Evolutionary conservation across 2,888 invertebrate species (phyloP).

Genomic region (Quadroppia sp.): DNA sequence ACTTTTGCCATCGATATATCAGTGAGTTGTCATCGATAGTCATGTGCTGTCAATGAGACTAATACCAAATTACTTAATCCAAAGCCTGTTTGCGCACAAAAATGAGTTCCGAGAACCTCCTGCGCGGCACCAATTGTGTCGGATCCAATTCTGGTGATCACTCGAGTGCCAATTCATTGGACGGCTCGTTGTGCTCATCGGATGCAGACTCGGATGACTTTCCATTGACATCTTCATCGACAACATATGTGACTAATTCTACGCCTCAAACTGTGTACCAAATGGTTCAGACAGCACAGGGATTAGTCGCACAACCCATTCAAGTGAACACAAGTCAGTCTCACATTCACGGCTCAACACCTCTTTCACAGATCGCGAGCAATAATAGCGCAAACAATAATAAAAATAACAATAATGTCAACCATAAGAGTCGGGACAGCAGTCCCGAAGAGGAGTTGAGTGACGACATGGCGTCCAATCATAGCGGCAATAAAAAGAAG

Average conservation of each 20-base stretch:
- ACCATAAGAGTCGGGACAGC: constrained; percentile 44
- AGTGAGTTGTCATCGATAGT: constrained; percentile 33
- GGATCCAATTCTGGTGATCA: background rate
- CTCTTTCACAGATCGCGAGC: constrained; percentile 74
- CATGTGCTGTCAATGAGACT: background rate
- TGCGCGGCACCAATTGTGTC: constrained; percentile 55
- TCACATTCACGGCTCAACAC: constrained; percentile 68
- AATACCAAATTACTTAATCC: background rate
- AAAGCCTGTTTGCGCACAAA: constrained; percentile 52
- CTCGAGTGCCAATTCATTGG: constrained; percentile 31
- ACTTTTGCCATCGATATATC: constrained; percentile 87
- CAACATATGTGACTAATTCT: constrained; percentile 24
- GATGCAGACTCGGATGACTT: constrained; percentile 27
- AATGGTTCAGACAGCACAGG: constrained; percentile 57
- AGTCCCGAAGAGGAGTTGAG: constrained; percentile 49
- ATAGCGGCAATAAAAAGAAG: constrained; percentile 22
- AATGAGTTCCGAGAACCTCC: constrained; percentile 81
- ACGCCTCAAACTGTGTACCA: constrained; percentile 53
- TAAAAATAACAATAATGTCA: constrained; percentile 25
- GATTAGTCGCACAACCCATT: constrained; percentile 55
- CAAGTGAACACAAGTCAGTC: constrained; percentile 50
- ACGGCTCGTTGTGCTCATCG: constrained; percentile 32
- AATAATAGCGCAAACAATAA: constrained; percentile 34
- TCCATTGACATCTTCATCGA: constrained; percentile 28
- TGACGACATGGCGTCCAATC: constrained; percentile 54